These are phyloP conservation scores for Sebastes vulpes DNA, from an alignment of 2,797 vertebrate species.

Conservation along the genomic window DNA sequence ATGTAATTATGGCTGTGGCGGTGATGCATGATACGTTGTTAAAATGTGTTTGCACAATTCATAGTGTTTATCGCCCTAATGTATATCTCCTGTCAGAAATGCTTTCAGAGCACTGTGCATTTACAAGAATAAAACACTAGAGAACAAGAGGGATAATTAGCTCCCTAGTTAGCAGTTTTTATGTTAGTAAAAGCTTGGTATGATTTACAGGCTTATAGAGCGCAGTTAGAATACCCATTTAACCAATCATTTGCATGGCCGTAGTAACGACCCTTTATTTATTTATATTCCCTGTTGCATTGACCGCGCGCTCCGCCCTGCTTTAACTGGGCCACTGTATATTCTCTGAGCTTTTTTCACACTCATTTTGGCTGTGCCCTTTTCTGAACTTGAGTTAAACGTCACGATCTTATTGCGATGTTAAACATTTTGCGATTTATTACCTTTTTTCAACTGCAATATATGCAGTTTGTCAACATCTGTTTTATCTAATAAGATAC, in stretches of 20 bases:
- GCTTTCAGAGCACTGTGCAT: conserved; percentile 7
- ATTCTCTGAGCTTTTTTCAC: not conserved
- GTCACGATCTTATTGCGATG: no score
- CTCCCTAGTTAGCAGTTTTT: conserved; percentile 33
- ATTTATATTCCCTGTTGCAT: not conserved
- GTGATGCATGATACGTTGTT: conserved; percentile 36
- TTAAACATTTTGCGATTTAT: no score
- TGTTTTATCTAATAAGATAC: no score
- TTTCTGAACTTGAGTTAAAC: not conserved
- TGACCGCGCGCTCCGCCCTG: not conserved
- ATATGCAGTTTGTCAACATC: no score
- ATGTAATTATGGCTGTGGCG: conserved; percentile 26
- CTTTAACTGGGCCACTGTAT: not conserved
- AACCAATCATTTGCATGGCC: not conserved
- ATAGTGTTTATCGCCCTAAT: conserved; percentile 47
- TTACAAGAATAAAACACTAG: conserved; percentile 35
- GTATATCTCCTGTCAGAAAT: conserved; percentile 31
- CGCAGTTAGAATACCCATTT: conserved; percentile 13
- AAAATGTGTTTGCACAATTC: conserved; percentile 42
- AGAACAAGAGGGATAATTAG: conserved; percentile 47
- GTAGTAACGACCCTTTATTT: not conserved
- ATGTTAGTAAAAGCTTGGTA: conserved; percentile 16
- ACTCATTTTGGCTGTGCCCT: not conserved
- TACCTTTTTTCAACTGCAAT: no score
- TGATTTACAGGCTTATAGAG: conserved; percentile 33